Base-by-base conservation (phyloP, 2,113 vertebrate species). In the Lanius collurio region DNA sequence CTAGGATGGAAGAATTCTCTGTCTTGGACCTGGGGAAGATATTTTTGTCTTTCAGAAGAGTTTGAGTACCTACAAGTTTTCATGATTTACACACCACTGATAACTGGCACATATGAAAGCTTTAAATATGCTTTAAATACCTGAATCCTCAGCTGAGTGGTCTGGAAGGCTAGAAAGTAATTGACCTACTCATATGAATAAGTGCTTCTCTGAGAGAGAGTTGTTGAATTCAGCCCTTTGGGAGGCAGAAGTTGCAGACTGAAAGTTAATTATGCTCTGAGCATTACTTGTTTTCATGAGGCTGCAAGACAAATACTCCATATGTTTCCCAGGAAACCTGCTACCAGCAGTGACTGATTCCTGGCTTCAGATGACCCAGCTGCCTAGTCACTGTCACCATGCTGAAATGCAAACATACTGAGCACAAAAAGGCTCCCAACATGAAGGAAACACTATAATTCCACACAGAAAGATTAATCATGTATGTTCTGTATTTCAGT, bases 181-280 rank as follows among this genome's bases (percentile, higher is more conserved):
- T 82, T 2, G 11, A 76, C 82, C n/a, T 93, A 64, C 53, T 75
- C 55, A 39, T 46, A 71, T 27, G 52, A 86, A 57, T 80, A 93
- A 92, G 50, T 70, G 71, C 16, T 83, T 70, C 46, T 80, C 10
- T 11, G 74, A 71, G 22, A 35, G 31, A 73, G 13, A 68, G 23
- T 11, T 93, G 41, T 69, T 90, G 85, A 86, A 76, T 39, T 70
- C 53, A 60, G 24, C n/a, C 70, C 59, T 93, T 79, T 55, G 68
- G 63, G 59, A 83, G 21, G 50, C 79, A 88, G 70, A 77, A 92
- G 41, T 80, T 53, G 49, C 73, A 74, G 77, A 27, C 42, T 91
- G 69, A 87, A 95, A 94, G 77, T 60, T 96, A 91, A 95, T 80
- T 81, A 83, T 81, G 55, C 39, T 81, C 28, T 77, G 47, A 87